Evolutionary conservation across 53 echinoderm and acorn worm species (phyloP), one percentile per base, ranked within the genome.

Genomic region (Antedon mediterranea): DNA sequence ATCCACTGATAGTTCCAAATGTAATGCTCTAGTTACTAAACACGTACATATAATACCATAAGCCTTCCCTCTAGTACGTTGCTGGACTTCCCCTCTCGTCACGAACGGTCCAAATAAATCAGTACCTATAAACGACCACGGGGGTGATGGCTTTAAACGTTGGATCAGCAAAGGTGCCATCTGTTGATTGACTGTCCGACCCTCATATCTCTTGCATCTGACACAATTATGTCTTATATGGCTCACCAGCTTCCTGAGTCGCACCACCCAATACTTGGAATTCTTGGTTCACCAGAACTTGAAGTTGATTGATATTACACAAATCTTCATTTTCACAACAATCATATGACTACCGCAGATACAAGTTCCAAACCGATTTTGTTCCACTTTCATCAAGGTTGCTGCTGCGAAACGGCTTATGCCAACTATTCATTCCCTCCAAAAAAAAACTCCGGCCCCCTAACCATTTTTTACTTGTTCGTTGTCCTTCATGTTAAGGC

Each of bases 11-110:
- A 87, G 3, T 20, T 83, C 83, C 8, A 83, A 43, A 32, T 83
- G 87, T 0, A 86, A 81, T 3, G 82, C 82, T 73, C 86, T 72
- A 3, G 82, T 86, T 30, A 73, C 33, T 29, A 86, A 42, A 42
- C 82, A 86, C 74, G 75, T 85, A 43, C 85, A 85, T 2, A 85
- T 72, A 20, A 85, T 77, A 6, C 85, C 81, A 72, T 85, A 86
- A 37, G 37, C 37, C 37, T 37, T 37, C 32, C 82, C 75, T 13
- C 81, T 41, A 37, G 81, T 74, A n/a, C 75, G 43, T 78, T 86
- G 82, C 34, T 82, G 77, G 20, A 86, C 82, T 31, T 82, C 82
- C 27, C 78, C 82, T 31, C 78, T 71, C 32, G 33, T 79, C 0
- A 79, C 75, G 32, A 78, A 82, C n/a, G 82, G 86, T 0, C 86